Base-by-base conservation (phyloP, 2,888 invertebrate species). In the Neuroscelio doddi region DNA sequence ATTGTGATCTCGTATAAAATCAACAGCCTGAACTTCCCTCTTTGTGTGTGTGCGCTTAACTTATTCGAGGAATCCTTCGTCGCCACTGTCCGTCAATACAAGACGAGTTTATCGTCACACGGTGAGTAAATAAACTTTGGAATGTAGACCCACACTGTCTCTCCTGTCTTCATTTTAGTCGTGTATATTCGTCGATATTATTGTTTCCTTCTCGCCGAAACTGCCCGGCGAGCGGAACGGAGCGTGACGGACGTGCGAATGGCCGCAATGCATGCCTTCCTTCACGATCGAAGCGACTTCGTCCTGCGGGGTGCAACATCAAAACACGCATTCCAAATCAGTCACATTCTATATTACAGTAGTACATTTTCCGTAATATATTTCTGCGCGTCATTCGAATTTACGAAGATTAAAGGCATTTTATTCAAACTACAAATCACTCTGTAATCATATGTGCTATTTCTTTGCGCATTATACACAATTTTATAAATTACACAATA, bases 191-290 rank as follows among this genome's bases (percentile, higher is more conserved):
- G 30, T 21, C 21, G 21, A 3, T 21, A 21, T 30, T 34, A 34
- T 34, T 16, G 34, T n/a, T 51, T 44, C 32, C 38, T 24, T 24
- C 30, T 16, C 21, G 53, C 49, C 57, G 49, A 57, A 56, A 52
- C 64, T 53, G 55, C 34, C 55, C 47, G 56, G 65, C 61, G 45
- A 61, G 65, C 57, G 65, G 65, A 65, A 65, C 65, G 61, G 45
- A 65, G 52, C 65, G 61, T 66, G 57, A 66, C 61, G 62, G 57
- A 65, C 56, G 56, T 61, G 61, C 61, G 64, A 65, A 66, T 66
- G 66, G 59, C 64, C 64, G 66, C 66, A 57, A 36, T 45, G 56
- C 56, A 55, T 61, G 51, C 59, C 58, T 56, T 55, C 38, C 15
- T 51, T 53, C 64, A 52, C 64, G 58, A 64, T 53, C 64, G 53